Evolutionary conservation across 2,888 invertebrate species (phyloP).

Genomic region (Sylvicola cinctus): DNA sequence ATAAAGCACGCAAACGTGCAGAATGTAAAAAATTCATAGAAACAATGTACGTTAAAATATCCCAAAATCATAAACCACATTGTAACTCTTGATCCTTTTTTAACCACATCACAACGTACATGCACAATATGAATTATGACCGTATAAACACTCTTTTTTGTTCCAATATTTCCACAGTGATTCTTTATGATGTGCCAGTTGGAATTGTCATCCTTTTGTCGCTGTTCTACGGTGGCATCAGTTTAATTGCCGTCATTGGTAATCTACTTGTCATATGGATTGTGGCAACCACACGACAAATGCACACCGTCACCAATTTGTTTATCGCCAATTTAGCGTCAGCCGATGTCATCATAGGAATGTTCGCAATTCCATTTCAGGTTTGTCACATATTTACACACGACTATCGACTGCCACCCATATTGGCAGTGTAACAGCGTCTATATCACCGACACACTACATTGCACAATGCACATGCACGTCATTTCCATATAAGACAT

Average conservation of each 20-base stretch:
- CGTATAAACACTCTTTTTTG: too few relatives aligned
- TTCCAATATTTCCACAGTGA: too few relatives aligned
- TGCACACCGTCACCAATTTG: slow-evolving; percentile 70
- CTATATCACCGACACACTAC: not conserved
- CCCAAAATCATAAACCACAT: too few relatives aligned
- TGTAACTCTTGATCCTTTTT: too few relatives aligned
- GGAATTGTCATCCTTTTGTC: slow-evolving; percentile 53
- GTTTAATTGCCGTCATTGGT: slow-evolving; percentile 59
- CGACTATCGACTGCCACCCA: not conserved
- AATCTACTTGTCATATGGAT: slow-evolving; percentile 75
- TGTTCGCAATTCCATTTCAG: slow-evolving; percentile 69
- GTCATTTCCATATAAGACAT: too few relatives aligned
- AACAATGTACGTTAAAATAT: too few relatives aligned
- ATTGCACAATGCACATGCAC: slow-evolving; percentile 6
- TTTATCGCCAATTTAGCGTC: slow-evolving; percentile 71
- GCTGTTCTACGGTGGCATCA: slow-evolving; percentile 61
- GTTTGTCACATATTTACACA: slow-evolving; percentile 15
- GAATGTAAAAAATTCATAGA: too few relatives aligned
- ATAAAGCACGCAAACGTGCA: too few relatives aligned
- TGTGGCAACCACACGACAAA: slow-evolving; percentile 51
- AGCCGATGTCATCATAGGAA: slow-evolving; percentile 68
- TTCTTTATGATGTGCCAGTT: slow-evolving; percentile 51
- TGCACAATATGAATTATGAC: too few relatives aligned
- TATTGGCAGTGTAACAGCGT: not conserved
- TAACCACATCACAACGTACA: too few relatives aligned